Evolutionary conservation across 2,113 vertebrate species (phyloP).

Genomic region (Lichenostomus cassidix): DNA sequence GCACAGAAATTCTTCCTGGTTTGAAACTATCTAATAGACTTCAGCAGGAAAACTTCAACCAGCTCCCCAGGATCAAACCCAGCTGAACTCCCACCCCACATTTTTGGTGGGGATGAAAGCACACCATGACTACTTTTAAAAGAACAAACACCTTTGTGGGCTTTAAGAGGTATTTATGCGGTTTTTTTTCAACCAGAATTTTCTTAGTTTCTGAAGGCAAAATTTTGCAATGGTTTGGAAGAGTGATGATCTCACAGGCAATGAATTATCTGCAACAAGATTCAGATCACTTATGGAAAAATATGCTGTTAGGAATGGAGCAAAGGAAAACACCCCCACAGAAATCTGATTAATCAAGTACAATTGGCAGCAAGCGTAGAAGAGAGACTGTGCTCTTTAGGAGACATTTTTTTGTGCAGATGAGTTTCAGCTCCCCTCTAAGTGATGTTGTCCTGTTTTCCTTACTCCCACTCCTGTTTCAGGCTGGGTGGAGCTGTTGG

Average conservation of each 20-base stretch:
- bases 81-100: fast-evolving
- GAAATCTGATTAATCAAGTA: conserved; percentile 24
- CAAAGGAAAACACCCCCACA: neutral
- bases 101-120: neutral
- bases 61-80: neutral
- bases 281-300: neutral
- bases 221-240: neutral
- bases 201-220: neutral
- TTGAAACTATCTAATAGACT: neutral
- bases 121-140: neutral
- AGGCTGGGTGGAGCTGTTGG: neutral
- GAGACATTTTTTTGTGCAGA: neutral
- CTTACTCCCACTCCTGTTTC: neutral
- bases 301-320: neutral
- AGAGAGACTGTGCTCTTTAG: neutral
- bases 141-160: neutral
- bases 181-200: neutral
- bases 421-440: neutral
- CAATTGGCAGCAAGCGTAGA: neutral
- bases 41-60: neutral
- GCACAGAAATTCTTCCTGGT: neutral
- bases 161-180: neutral
- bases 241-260: neutral
- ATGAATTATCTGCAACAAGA: neutral
- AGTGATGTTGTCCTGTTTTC: neutral